Conservation (phyloP, 1,140 invertebrate species). For the Cryptotermes secundus region DNA sequence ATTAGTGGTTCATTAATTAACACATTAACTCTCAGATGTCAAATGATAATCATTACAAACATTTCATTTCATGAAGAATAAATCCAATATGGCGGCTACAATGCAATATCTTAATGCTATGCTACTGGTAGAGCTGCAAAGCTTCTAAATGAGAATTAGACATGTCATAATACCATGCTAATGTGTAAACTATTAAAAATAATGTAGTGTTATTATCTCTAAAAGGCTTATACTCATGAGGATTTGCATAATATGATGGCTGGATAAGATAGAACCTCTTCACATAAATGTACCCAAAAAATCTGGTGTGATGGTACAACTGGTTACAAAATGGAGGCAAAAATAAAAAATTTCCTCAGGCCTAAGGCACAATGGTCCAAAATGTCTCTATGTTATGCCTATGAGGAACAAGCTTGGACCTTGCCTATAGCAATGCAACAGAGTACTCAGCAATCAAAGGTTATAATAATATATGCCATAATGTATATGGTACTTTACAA, state of each 20-base stretch:
- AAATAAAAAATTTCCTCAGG: conserved; percentile 28
- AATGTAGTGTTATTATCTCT: neutral
- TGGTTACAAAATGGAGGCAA: conserved; percentile 23
- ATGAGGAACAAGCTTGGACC: neutral
- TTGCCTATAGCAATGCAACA: neutral
- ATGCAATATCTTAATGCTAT: conserved; percentile 2
- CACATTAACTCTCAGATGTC: neutral
- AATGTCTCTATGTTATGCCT: neutral
- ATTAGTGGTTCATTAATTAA: neutral
- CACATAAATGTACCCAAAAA: conserved; percentile 24
- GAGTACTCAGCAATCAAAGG: neutral
- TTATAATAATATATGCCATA: neutral
- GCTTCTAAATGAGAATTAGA: conserved; percentile 4
- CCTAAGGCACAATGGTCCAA: conserved; percentile 27
- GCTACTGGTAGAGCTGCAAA: neutral
- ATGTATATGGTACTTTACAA: neutral
- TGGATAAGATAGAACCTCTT: conserved; percentile 8
- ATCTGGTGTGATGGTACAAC: conserved; percentile 34
- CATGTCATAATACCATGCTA: neutral
- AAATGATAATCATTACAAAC: neutral
- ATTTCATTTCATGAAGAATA: neutral
- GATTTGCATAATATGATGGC: neutral
- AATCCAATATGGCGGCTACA: neutral
- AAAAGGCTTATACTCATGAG: neutral
- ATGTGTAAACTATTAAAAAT: conserved; percentile 17